phyloP scores from a whole-genome alignment of 1,140 invertebrate genomes.

The Pomacea maculata region DNA sequence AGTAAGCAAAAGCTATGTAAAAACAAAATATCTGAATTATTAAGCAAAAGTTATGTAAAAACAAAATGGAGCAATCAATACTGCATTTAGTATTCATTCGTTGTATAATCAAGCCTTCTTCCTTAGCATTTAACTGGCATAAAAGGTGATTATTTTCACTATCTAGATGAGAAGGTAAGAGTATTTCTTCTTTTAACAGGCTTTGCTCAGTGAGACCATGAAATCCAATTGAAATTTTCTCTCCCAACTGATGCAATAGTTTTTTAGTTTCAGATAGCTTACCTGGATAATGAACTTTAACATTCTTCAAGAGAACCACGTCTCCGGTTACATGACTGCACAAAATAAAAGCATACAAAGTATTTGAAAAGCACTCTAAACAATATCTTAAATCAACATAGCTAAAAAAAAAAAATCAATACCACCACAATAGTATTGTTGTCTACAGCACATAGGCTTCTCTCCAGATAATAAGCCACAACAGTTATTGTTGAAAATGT shows the following conservation, averaged over 20 bases:
- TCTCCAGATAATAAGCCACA: neutral
- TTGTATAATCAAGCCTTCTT: neutral
- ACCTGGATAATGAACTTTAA: slow-evolving; percentile 60
- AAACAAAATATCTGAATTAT: neutral
- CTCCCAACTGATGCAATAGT: too few species aligned
- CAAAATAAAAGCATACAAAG: slow-evolving; percentile 20
- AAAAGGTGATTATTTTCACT: too few species aligned
- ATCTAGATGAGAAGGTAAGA: too few species aligned
- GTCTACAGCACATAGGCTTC: too few species aligned
- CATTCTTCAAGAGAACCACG: slow-evolving; percentile 56
- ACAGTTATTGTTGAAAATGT: neutral
- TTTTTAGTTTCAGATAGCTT: slow-evolving; percentile 28
- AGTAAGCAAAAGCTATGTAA: neutral
- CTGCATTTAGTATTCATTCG: too few species aligned
- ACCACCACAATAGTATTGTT: too few species aligned
- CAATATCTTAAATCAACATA: neutral
- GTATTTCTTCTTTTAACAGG: too few species aligned
- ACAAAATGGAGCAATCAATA: too few species aligned
- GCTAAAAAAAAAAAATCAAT: neutral
- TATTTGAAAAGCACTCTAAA: neutral
- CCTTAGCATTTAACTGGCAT: neutral
- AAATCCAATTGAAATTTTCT: too few species aligned
- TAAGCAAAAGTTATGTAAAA: too few species aligned
- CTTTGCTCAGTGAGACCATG: too few species aligned
- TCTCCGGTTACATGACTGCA: slow-evolving; percentile 59